phyloP scores from a whole-genome alignment of 2,797 vertebrate genomes.

The Tokudaia tokunoshimensis region DNA sequence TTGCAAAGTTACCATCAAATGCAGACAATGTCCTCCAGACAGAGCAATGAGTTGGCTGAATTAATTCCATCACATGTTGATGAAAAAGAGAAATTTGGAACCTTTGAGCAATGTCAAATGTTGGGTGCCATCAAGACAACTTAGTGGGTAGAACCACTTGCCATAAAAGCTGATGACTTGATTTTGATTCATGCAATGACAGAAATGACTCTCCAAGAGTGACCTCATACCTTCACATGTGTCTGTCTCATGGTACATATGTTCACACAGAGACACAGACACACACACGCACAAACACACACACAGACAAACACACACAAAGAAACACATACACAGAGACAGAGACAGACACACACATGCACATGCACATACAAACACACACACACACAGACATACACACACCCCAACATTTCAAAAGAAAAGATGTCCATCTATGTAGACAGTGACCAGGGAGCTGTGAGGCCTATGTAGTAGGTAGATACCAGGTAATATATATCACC shows the following conservation, averaged over 20 bases:
- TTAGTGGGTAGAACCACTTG: neutral
- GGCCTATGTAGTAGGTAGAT: neutral
- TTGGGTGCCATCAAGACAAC: neutral
- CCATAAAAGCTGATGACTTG: neutral
- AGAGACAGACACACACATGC: neutral
- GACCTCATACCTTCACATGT: neutral
- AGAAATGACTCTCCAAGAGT: neutral
- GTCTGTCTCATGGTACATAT: neutral
- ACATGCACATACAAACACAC: neutral
- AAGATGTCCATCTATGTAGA: neutral
- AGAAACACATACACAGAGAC: neutral
- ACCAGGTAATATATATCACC: too few relatives aligned
- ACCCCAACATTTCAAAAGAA: neutral
- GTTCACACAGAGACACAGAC: neutral
- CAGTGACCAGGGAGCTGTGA: neutral
- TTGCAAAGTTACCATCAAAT: neutral
- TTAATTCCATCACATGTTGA: constrained; percentile 4
- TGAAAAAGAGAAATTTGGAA: constrained; percentile 31
- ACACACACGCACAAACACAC: neutral
- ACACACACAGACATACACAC: neutral
- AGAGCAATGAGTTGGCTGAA: neutral
- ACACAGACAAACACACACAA: neutral
- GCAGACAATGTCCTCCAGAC: constrained; percentile 31
- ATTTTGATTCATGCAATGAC: neutral
- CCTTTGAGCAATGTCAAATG: neutral